Evolutionary conservation across 1,140 invertebrate species (phyloP), one percentile per base, ranked within the genome.

Genomic region (Anoplolepis gracilipes): DNA sequence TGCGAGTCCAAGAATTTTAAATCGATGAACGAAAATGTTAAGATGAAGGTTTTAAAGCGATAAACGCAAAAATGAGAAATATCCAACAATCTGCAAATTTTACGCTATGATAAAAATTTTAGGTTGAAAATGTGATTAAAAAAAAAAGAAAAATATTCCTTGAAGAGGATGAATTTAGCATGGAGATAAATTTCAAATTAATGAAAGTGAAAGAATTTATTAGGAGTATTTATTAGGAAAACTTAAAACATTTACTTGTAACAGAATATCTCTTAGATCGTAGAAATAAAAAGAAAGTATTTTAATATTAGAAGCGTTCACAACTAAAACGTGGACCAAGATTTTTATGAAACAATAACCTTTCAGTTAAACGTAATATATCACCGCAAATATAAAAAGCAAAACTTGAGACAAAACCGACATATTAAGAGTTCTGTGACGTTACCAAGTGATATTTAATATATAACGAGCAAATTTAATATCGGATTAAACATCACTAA

Each of bases 401-500:
- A 10, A 7, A 78, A n/a, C 25, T 77, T 46, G 39, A 10, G 5
- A 33, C n/a, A 33, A 77, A 46, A 25, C 6, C 25, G 7, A 11
- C 11, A 13, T 22, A 22, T 33, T 42, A 61, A 39, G 11, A 59
- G 22, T n/a, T 59, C 19, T 28, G 0, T 33, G 19, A 25, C 16
- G 3, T 75, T 36, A 75, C 62, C 55, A 42, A 13, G 3, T 16
- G 7, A 78, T 49, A 78, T 78, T 65, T 22, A 30, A 70, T 33
- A 57, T 30, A 30, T 36, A 39, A 65, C 11, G 30, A 13, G 0
- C 39, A 25, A 28, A 65, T 46, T 78, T 49, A 78, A 33, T 33
- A 49, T 78, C 33, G 13, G 42, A 78, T 78, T 67, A 67, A 78
- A 53, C 3, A 53, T 67, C 62, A 30, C 25, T 57, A 13, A 33